Base-by-base conservation (phyloP, 2,113 vertebrate species). In the Castor canadensis region DNA sequence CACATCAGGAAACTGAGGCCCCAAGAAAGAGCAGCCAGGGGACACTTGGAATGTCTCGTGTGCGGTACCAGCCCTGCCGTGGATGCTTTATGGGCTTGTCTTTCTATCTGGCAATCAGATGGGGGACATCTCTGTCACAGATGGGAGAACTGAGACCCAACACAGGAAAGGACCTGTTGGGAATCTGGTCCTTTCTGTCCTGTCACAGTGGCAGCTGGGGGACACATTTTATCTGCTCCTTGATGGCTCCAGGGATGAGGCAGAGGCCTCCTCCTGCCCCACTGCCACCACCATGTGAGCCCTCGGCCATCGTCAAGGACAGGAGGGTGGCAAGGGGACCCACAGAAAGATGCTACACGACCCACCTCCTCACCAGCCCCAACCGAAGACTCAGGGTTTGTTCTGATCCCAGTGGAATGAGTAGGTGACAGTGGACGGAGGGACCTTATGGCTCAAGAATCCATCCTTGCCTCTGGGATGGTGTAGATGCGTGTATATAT, bases 31-130 rank as follows among this genome's bases (percentile, higher is more conserved):
- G 62, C 38, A 45, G 11, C 24, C 9, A 8, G 11, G 17, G 64
- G 24, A 9, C 28, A 1, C 77, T 22, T 1, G 30, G n/a, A 64
- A 38, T 0, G 0, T 66, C 56, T 9, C 13, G 60, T 4, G 0
- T 49, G 3, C 17, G 0, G 16, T 26, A n/a, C 67, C n/a, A 40
- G 90, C 58, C 28, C 49, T 0, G 0, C 20, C n/a, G 60, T 5
- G 15, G 3, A n/a, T 5, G 6, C 28, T 30, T 56, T 35, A 3
- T 24, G 19, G 49, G 28, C 1, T 26, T 8, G 52, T 52, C 52
- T 52, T 15, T 52, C 52, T 52, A 9, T 52, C 52, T 9, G 15
- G 9, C 52, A 2, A 15, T 5, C 30, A 13, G 43, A 16, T 79
- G 38, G 69, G 87, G 28, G 15, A 19, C n/a, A 6, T 72, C 19